Evolutionary conservation across 2,797 vertebrate species (phyloP), one percentile per base, ranked within the genome.

Genomic region (Darevskia mixta): DNA sequence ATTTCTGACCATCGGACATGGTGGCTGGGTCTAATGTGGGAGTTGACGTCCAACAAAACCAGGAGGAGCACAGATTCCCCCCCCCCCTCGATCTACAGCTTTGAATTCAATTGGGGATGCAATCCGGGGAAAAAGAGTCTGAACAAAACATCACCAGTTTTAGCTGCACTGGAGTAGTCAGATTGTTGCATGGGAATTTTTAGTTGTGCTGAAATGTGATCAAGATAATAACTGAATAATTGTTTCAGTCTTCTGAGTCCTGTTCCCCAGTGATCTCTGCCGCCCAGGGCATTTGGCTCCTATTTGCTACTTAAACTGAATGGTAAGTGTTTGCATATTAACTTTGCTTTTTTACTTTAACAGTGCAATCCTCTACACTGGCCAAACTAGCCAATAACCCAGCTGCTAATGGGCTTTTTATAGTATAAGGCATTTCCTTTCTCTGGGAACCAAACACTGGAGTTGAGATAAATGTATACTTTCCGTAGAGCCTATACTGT

Each of bases 401-500:
- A 38, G 41, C 38, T 66, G 20, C 32, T 13, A 32, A 27, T 77
- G 61, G 9, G 8, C 32, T 77, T 86, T 91, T 93, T 86, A 49
- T 76, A 89, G 82, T 90, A 71, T 55, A 43, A 73, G 82, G 15
- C 23, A 23, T 18, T 90, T 86, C 38, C 67, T 29, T 23, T 85
- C 88, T 85, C 86, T n/a, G 10, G 75, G 71, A 55, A 85, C 87
- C 29, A 91, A 88, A 79, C 38, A 75, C 38, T 38, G 7, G 11
- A 78, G 10, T 66, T 79, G 79, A 67, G 1, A 3, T 32, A 89
- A 88, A 43, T 79, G 81, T 11, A 0, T 85, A 25, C 69, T 91
- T 89, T 86, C 79, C 90, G 6, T 58, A 25, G 79, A 81, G 67
- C 82, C 86, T 88, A 77, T 91, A 35, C 35, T 35, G 35, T 35